Base-by-base conservation (phyloP, 53 echinoderm and acorn worm species). In the Echinometra lucunter region DNA sequence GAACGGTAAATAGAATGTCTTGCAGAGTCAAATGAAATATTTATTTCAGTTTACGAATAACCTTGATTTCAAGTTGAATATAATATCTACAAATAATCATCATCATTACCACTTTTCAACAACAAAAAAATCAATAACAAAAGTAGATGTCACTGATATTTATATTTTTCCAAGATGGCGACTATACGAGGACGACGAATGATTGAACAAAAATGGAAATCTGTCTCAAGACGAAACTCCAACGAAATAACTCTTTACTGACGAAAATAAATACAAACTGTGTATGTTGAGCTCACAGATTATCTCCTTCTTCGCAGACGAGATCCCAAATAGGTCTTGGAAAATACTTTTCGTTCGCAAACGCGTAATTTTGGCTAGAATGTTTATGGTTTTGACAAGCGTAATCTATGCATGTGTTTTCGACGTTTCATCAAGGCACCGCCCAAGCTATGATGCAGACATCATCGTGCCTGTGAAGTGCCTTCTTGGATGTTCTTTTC, bases 351-450 rank as follows among this genome's bases (percentile, higher is more conserved):
- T 85, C 35, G 85, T 85, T 85, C 45, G 85, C 19, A 47, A 85
- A 81, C 81, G 44, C 81, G 16, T 72, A 34, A 78, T 78, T 40
- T 40, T 78, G 10, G 78, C 78, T 19, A 78, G 85, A 85, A 30
- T 85, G 85, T 85, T 85, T 85, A 49, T 49, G 85, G 85, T 89
- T 89, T 89, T 89, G 89, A 89, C 89, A 89, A 89, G 89, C 10
- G 89, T 89, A 89, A 89, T 89, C 89, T 89, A 89, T 89, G 89
- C 85, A 85, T 85, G 49, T 85, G 85, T 85, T 85, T 85, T 85
- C 85, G 47, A 47, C 85, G 85, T 85, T 85, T 85, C 85, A 30
- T 27, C 85, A 85, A 49, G 85, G 45, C 85, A 85, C 85, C 85
- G 85, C 85, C 85, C 85, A 53, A 49, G 28, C 42, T 78, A 28